A percentile compares a stretch with the other conserved stretches of the same genome.
phyloP scores from a whole-genome alignment of 2,888 invertebrate genomes.

The Tipula unca region DNA sequence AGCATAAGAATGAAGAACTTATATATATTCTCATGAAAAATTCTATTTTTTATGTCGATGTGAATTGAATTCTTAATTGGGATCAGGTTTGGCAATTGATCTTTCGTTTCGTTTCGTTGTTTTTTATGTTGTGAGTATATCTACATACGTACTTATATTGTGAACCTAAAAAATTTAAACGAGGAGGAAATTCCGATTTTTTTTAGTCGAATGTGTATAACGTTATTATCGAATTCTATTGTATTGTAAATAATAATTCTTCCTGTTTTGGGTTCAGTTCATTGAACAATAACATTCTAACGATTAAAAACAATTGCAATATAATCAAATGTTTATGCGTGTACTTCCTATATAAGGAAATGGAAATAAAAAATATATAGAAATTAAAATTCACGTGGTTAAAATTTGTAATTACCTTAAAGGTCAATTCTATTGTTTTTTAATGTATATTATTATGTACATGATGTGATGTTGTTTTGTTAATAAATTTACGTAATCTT shows the following conservation, averaged over 20 bases:
- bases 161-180: neutral
- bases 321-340: neutral
- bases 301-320: neutral
- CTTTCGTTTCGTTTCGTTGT: neutral
- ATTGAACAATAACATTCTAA: neutral
- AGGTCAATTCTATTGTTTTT: neutral
- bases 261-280: neutral
- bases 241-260: neutral
- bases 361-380: neutral
- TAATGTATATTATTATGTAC: neutral
- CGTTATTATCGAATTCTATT: neutral
- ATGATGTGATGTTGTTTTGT: neutral
- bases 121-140: neutral
- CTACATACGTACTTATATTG: neutral
- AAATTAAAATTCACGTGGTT: neutral
- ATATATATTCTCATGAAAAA: neutral
- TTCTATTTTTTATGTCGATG: neutral
- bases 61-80: neutral
- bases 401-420: neutral
- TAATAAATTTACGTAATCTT: neutral
- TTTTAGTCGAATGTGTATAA: neutral
- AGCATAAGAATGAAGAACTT: neutral
- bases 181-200: neutral
- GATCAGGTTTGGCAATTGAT: conserved; percentile 14
- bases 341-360: neutral